Base-by-base conservation (phyloP, 2,113 vertebrate species). In the Anhinga anhinga region DNA sequence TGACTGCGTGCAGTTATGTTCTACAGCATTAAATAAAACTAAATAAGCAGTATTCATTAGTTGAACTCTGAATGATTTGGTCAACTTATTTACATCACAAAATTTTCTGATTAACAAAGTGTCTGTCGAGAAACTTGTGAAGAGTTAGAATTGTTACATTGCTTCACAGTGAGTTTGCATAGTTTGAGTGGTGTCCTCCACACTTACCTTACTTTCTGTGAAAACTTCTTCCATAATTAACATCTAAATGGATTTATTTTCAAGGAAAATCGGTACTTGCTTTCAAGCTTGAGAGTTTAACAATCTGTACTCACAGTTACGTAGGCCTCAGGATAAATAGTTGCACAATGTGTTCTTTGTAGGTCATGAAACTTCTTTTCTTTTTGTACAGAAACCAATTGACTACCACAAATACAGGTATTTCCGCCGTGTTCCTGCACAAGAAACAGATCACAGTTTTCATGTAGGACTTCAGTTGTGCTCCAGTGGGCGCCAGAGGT, bases 341-440 rank as follows among this genome's bases (percentile, higher is more conserved):
- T n/a, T 62, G 38, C 47, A 42, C 18, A 11, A 1, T 10, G 5
- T 55, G 13, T 83, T 93, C 80, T 61, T 82, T 74, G 59, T 80
- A 45, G 30, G 16, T 85, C 40, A 63, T 11, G 12, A 36, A 55
- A 29, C 29, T 93, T 93, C 13, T 77, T 67, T 36, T 95, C 91
- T 96, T 50, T 94, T 94, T 82, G 61, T 84, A 59, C 98, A 99
- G 99, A 99, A 99, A 98, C 97, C 97, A 70, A 92, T 98, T 74
- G 99, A 99, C 92, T 99, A 99, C 97, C 98, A 99, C 95, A 99
- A 98, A 78, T 99, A 98, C 97, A 98, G 99, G 87, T 99, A 99
- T 98, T 99, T 98, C 97, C 99, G 99, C 88, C 98, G 98, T 96
- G 99, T 98, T 96, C 98, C 98, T 70, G 98, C 98, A 6, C 98